These are phyloP conservation scores for Melikaiella ostensackeni DNA, from an alignment of 2,888 invertebrate species.

Conservation along the genomic window DNA sequence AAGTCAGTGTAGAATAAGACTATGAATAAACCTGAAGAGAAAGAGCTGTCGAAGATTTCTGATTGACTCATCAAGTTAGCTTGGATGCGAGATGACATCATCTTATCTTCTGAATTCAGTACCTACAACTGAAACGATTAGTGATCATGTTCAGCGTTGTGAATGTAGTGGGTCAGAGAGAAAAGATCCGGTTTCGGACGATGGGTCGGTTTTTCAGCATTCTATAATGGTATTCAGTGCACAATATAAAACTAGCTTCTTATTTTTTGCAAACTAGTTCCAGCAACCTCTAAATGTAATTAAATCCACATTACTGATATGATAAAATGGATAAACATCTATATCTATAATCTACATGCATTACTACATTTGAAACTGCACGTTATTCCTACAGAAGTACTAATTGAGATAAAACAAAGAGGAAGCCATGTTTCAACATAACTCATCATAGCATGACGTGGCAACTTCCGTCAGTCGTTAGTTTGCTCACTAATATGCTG, in stretches of 20 bases:
- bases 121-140: conserved; percentile 31
- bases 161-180: neutral
- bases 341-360: neutral
- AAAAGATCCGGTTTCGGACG: neutral
- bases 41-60: neutral
- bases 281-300: neutral
- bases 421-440: conserved; percentile 3
- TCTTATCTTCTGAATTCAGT: conserved; percentile 21
- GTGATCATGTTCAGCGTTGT: neutral
- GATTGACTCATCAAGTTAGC: neutral
- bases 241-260: neutral
- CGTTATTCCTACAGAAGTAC: neutral
- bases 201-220: neutral
- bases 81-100: neutral
- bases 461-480: conserved; percentile 35
- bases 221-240: neutral
- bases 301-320: neutral
- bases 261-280: neutral
- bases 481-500: conserved; percentile 1
- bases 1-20: neutral
- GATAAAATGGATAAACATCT: neutral
- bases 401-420: conserved; percentile 12
- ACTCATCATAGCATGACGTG: conserved; percentile 11
- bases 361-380: neutral
- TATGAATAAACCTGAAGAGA: neutral